A percentile compares a stretch with the other conserved stretches of the same genome.
Conservation (phyloP, 1,140 invertebrate genomes). For the Penaeus japonicus region DNA sequence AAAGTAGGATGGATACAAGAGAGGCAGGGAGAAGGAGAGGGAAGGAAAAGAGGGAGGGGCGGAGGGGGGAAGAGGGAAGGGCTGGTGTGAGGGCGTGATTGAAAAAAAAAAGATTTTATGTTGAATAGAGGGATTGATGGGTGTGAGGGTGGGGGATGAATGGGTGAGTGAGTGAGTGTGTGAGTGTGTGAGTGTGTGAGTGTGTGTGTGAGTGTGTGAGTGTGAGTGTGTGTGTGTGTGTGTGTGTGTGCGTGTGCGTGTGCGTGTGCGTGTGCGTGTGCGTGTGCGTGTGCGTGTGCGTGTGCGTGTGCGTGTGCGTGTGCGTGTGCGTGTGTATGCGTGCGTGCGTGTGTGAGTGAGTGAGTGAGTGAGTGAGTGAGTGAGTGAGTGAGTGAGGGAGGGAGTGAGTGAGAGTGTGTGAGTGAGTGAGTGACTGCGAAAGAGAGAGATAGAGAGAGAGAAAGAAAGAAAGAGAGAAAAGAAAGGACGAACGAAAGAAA, state of each 20-base stretch:
- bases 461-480: not conserved
- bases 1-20: no score
- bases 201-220: not conserved
- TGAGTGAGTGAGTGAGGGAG: not conserved
- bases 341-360: not conserved
- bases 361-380: not conserved
- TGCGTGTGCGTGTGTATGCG: no score
- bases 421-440: not conserved
- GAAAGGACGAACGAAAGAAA: not conserved
- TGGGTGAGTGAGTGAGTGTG: conserved; percentile 22
- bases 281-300: no score
- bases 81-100: no score
- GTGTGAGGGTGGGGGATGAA: no score
- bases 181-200: conserved; percentile 9
- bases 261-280: no score
- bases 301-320: no score
- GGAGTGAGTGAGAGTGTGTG: not conserved
- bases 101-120: no score
- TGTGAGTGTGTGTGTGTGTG: no score
- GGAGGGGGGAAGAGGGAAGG: no score
- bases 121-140: no score
- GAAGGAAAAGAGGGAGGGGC: not conserved
- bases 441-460: not conserved
- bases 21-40: not conserved
- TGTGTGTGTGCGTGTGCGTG: no score